These are phyloP conservation scores for Corvus hawaiiensis DNA, from an alignment of 2,113 vertebrate genomes.

Conservation along the genomic window DNA sequence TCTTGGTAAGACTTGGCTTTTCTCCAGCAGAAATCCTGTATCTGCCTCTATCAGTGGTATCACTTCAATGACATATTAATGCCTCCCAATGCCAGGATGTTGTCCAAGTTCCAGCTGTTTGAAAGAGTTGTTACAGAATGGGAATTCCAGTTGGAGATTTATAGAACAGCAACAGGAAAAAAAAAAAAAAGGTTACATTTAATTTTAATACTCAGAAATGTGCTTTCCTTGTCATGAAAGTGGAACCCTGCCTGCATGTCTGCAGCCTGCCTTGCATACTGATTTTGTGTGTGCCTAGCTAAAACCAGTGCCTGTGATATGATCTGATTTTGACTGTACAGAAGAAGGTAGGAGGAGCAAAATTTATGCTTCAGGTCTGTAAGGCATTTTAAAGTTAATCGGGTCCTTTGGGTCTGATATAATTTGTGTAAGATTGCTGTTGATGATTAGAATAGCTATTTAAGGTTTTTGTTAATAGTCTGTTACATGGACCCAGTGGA, in stretches of 20 bases:
- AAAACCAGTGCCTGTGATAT: not conserved
- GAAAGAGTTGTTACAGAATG: not conserved
- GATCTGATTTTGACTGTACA: slow-evolving; percentile 14
- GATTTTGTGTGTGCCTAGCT: slow-evolving; percentile 25
- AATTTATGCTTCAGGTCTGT: slow-evolving; percentile 59
- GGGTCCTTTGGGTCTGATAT: slow-evolving; percentile 66
- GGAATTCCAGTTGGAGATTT: slow-evolving; percentile 22
- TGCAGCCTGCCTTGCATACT: not conserved
- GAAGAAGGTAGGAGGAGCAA: slow-evolving; percentile 10
- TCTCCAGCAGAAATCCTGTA: not conserved
- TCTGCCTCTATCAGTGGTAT: not conserved
- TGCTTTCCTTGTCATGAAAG: slow-evolving; percentile 55
- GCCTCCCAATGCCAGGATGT: not conserved
- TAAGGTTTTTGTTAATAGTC: slow-evolving; percentile 75
- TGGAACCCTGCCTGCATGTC: not conserved
- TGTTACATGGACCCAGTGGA: slow-evolving; percentile 64
- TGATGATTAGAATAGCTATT: slow-evolving; percentile 73
- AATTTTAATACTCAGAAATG: slow-evolving; percentile 43
- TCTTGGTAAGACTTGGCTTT: not conserved
- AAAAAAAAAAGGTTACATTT: not conserved
- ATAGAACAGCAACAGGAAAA: not conserved
- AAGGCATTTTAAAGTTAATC: slow-evolving; percentile 72
- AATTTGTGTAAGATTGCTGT: slow-evolving; percentile 72
- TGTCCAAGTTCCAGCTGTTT: slow-evolving; percentile 19
- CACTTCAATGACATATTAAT: not conserved